Evolutionary conservation across 2,888 invertebrate species (phyloP).

Genomic region (Acleris laterana): DNA sequence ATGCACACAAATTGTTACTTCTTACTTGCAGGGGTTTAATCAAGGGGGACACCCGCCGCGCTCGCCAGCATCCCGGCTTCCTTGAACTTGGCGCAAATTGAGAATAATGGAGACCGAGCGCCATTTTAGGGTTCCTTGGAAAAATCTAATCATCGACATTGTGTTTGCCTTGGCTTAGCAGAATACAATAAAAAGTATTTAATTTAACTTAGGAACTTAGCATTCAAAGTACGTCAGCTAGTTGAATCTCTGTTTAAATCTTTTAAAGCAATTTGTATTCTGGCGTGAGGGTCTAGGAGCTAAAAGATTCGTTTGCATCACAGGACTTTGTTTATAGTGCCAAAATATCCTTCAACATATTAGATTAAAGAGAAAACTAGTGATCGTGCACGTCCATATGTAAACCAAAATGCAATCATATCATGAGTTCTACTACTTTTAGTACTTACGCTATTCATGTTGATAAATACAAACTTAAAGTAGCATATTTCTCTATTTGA

Average conservation of each 20-base stretch:
- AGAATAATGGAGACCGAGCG: constrained; percentile 76
- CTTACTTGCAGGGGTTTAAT: constrained; percentile 78
- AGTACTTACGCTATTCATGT: too few species aligned
- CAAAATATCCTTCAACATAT: neutral
- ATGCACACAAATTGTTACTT: constrained; percentile 79
- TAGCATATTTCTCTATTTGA: too few species aligned
- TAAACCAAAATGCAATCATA: too few species aligned
- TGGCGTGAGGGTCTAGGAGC: too few species aligned
- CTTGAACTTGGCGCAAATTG: constrained; percentile 78
- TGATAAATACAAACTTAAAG: too few species aligned
- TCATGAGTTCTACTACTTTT: too few species aligned
- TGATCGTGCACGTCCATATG: too few species aligned
- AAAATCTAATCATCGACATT: constrained; percentile 57
- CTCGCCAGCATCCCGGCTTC: constrained; percentile 60
- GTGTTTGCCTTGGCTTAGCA: constrained; percentile 19
- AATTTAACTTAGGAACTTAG: constrained; percentile 8
- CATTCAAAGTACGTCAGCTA: constrained; percentile 3
- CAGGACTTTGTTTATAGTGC: neutral
- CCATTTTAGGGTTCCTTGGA: constrained; percentile 67
- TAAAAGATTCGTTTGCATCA: neutral
- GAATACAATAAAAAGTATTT: constrained; percentile 26
- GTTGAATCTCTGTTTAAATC: neutral
- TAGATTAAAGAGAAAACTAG: neutral
- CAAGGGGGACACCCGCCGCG: constrained; percentile 83
- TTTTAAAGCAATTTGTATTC: neutral